A percentile compares a stretch with the other conserved stretches of the same genome.
These are phyloP conservation scores for Crotalus adamanteus DNA, from an alignment of 2,797 vertebrate species.

Conservation along the genomic window DNA sequence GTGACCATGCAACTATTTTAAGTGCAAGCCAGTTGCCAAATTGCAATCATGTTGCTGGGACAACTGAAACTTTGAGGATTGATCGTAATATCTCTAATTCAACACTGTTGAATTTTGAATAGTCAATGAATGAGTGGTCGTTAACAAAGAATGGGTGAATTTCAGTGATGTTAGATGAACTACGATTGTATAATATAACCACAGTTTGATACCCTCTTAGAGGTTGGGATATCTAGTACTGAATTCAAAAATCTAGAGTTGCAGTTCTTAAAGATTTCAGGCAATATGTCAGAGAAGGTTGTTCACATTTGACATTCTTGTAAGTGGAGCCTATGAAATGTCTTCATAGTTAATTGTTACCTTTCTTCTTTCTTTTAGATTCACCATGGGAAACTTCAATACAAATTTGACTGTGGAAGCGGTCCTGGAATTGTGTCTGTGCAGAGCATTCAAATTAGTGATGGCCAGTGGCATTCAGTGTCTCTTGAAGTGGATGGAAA, in stretches of 20 bases:
- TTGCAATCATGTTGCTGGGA: neutral
- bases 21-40: neutral
- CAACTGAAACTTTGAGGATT: neutral
- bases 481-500: conserved; percentile 95
- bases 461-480: conserved; percentile 94
- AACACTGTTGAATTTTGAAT: neutral
- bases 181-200: neutral
- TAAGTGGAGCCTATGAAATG: neutral
- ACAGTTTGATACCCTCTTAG: neutral
- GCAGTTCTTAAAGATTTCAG: neutral
- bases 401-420: conserved; percentile 97
- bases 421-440: conserved; percentile 93
- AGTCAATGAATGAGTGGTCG: neutral
- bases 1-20: neutral
- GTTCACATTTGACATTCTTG: neutral
- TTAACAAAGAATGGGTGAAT: neutral
- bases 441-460: conserved; percentile 92
- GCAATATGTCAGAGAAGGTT: neutral
- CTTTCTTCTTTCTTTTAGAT: conserved; percentile 74
- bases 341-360: neutral
- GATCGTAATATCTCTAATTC: neutral
- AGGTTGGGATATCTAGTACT: neutral
- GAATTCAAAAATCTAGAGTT: too few relatives aligned
- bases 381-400: conserved; percentile 91
- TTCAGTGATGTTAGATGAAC: neutral